Conservation (phyloP, 2,888 invertebrate species). For the Furcula furcula region DNA sequence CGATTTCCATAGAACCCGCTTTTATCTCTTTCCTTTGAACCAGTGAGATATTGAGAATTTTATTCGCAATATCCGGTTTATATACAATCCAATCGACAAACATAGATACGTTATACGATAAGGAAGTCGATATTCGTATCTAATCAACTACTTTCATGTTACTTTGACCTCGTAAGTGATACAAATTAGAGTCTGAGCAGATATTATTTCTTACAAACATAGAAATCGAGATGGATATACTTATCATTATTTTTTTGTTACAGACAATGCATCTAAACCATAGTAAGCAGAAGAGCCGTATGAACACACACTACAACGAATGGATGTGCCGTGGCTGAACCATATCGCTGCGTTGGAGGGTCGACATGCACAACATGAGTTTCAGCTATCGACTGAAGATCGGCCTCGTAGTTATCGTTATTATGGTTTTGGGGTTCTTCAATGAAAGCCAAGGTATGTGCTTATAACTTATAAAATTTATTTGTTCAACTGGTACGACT, state of each 20-base stretch:
- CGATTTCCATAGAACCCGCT: not conserved
- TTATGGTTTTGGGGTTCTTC: constrained; percentile 68
- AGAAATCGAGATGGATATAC: too few species aligned
- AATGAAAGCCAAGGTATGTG: constrained; percentile 68
- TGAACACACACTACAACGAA: constrained; percentile 49
- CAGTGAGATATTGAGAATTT: not conserved
- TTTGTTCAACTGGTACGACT: too few species aligned
- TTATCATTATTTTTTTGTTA: constrained; percentile 27
- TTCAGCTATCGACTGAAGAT: constrained; percentile 65
- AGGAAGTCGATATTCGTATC: not conserved
- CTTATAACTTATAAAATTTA: too few species aligned
- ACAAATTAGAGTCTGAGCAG: too few species aligned
- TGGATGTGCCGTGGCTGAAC: constrained; percentile 65
- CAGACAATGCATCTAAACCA: constrained; percentile 61
- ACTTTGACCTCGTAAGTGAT: too few species aligned
- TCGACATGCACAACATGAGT: constrained; percentile 49
- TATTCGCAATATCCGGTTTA: not conserved
- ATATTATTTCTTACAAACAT: too few species aligned
- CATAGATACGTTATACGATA: not conserved
- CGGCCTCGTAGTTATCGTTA: constrained; percentile 58
- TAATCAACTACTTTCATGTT: too few species aligned
- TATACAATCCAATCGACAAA: not conserved
- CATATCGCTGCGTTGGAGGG: constrained; percentile 44
- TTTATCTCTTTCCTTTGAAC: constrained; percentile 1
- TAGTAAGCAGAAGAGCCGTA: constrained; percentile 22